Base-by-base conservation (phyloP, 2,888 invertebrate genomes). In the Octodonta nipae region DNA sequence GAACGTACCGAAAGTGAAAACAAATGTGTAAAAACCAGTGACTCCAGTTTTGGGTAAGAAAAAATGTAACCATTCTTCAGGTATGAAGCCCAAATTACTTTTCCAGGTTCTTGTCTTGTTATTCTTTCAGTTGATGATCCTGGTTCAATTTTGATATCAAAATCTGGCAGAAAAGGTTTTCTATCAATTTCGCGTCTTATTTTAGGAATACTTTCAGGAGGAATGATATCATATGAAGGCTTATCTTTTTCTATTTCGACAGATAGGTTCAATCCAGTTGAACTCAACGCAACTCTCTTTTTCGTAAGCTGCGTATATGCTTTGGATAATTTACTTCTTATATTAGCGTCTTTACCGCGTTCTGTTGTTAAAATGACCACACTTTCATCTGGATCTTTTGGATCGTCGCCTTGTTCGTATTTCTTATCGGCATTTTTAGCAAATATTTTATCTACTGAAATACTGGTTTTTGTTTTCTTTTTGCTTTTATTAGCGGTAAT, bases 1-100 rank as follows among this genome's bases (percentile, higher is more conserved):
- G 58, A 80, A 93, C 2, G 88, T 86, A 33, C 74, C 55, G 7
- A 92, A 61, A 47, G 85, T 83, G 36, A 74, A 68, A 14, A 81
- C 78, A 49, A 96, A 85, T 20, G 82, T 71, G 62, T 95, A 96
- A 1, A 93, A 91, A 11, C 96, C 95, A 57, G 75, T 70, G 54
- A 79, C 74, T 52, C 78, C 78, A n/a, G 95, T 95, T 67, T 93
- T 93, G 39, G 83, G 75, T 59, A 96, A 87, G 65, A 98, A 87
- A 51, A 83, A 75, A 44, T 78, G 72, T 67, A 91, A 92, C 91
- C 92, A 96, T 65, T 85, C 81, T 50, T 92, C 89, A 17, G 96
- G 96, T 44, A 98, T 52, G 55, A 93, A 84, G 26, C 84, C 86
- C 49, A 88, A 34, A 91, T 76, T 37, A 87, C 85, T 59, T 79